Percentiles rank a stretch among this genome's conserved stretches.
phyloP scores from a whole-genome alignment of 2,113 vertebrate genomes.

The Sporophila hypoxantha region DNA sequence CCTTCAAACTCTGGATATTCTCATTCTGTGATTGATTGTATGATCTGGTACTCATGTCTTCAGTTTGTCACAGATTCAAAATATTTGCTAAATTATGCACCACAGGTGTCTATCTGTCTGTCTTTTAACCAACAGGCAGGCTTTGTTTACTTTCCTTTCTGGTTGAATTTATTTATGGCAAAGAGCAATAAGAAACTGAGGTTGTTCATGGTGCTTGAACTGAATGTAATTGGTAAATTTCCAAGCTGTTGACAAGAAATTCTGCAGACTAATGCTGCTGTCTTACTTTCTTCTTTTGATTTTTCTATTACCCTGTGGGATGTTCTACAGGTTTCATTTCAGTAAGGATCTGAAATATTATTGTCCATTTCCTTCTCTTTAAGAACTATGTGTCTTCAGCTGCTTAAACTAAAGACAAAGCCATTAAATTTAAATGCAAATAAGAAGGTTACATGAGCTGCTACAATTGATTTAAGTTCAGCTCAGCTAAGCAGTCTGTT shows the following conservation, averaged over 20 bases:
- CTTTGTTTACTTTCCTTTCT: background rate
- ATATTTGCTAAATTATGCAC: background rate
- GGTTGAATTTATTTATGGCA: background rate
- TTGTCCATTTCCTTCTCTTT: constrained; percentile 7
- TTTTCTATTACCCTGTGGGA: constrained; percentile 4
- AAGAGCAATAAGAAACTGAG: background rate
- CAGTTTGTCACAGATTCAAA: background rate
- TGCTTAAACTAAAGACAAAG: background rate
- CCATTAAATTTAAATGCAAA: background rate
- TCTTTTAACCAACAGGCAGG: background rate
- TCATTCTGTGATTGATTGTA: background rate
- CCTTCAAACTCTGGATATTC: background rate
- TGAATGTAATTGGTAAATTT: background rate
- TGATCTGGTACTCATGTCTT: background rate
- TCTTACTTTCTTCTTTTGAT: constrained; percentile 7
- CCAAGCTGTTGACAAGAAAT: background rate
- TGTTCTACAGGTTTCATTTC: background rate
- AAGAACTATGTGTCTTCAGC: background rate
- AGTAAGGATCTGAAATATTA: background rate
- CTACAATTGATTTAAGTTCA: background rate
- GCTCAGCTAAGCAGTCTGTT: background rate
- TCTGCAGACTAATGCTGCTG: background rate
- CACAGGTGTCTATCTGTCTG: background rate
- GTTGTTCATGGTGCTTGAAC: background rate
- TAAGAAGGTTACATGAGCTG: background rate